Conservation (phyloP, 2,797 vertebrate species). For the Pachyuromys duprasi region DNA sequence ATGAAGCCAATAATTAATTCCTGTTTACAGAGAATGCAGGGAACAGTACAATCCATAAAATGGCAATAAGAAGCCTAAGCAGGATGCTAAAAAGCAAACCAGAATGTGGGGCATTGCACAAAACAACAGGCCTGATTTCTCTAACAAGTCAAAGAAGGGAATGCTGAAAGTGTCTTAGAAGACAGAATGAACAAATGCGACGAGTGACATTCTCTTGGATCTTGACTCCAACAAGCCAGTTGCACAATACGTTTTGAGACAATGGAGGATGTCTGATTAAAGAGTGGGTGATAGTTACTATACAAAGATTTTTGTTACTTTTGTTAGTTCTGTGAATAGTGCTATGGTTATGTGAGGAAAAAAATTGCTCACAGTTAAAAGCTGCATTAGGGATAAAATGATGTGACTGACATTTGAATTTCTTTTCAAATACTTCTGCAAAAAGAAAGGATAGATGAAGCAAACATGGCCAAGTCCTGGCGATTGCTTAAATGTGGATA, state of each 20-base stretch:
- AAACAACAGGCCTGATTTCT: conserved; percentile 27
- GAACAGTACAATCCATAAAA: conserved; percentile 48
- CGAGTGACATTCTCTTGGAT: neutral
- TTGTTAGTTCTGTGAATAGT: conserved; percentile 35
- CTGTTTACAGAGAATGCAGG: conserved; percentile 40
- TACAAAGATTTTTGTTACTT: conserved; percentile 52
- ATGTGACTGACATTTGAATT: conserved; percentile 25
- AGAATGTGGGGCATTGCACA: neutral
- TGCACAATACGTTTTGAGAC: conserved; percentile 61
- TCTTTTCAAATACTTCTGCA: conserved; percentile 58
- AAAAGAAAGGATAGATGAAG: conserved; percentile 35
- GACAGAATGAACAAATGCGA: conserved; percentile 46
- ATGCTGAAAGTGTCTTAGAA: conserved; percentile 11
- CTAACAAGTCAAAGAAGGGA: conserved; percentile 36
- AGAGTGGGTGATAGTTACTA: conserved; percentile 22
- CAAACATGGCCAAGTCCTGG: conserved; percentile 28
- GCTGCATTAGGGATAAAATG: conserved; percentile 31
- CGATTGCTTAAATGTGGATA: conserved; percentile 41
- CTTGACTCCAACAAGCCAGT: conserved; percentile 39
- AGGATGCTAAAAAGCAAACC: neutral
- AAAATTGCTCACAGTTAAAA: neutral
- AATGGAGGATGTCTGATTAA: conserved; percentile 36
- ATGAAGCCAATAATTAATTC: conserved; percentile 50
- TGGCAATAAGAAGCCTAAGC: conserved; percentile 11
- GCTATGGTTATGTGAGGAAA: conserved; percentile 21